phyloP scores from a whole-genome alignment of 2,113 vertebrate species.

The Hippolais icterina region DNA sequence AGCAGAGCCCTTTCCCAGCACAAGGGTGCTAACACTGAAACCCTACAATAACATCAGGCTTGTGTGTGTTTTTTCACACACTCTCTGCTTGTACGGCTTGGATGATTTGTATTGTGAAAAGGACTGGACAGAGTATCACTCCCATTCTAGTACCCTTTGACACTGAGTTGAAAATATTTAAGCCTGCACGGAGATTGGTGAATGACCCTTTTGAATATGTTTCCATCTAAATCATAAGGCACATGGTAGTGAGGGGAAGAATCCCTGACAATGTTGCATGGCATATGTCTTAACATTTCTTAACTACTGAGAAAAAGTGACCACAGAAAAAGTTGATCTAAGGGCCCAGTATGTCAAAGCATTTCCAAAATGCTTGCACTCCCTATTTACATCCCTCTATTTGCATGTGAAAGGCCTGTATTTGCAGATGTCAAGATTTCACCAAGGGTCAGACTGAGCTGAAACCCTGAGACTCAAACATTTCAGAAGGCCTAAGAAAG shows the following conservation, averaged over 20 bases:
- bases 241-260: background rate
- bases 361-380: background rate
- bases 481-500: constrained; percentile 26
- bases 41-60: background rate
- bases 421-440: constrained; percentile 56
- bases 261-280: background rate
- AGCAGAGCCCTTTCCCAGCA: background rate
- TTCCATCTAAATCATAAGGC: constrained; percentile 2
- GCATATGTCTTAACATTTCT: constrained; percentile 27
- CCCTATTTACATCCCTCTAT: constrained; percentile 16
- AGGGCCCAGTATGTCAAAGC: constrained; percentile 7
- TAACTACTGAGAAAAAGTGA: constrained; percentile 3
- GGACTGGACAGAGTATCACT: background rate
- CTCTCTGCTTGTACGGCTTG: background rate
- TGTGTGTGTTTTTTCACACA: background rate
- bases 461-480: constrained; percentile 19
- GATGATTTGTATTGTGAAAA: background rate
- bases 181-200: background rate
- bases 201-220: constrained; percentile 31
- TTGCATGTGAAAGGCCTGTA: constrained; percentile 51
- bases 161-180: background rate
- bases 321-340: background rate
- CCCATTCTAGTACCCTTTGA: background rate
- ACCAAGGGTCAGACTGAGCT: background rate
- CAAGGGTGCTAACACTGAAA: background rate